phyloP scores from a whole-genome alignment of 2,888 invertebrate species.

The Dugesia japonica region DNA sequence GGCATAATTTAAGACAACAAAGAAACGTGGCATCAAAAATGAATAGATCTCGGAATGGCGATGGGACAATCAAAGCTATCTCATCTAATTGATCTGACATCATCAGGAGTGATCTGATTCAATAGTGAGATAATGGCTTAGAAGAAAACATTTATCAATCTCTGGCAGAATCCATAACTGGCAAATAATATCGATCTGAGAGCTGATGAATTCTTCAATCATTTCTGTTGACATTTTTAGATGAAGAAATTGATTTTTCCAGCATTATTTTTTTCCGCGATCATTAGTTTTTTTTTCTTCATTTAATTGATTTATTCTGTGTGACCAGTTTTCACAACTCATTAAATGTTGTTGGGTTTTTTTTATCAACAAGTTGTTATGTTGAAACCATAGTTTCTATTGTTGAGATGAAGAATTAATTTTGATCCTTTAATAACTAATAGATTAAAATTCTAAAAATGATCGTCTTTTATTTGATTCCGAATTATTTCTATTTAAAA shows the following conservation, averaged over 20 bases:
- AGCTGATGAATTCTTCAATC: conserved; percentile 14
- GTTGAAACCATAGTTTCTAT: too few relatives aligned
- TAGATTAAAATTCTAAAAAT: too few relatives aligned
- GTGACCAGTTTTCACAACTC: too few relatives aligned
- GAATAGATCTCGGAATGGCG: conserved; percentile 11
- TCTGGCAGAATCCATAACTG: conserved; percentile 8
- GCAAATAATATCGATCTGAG: conserved; percentile 17
- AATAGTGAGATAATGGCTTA: conserved; percentile 13
- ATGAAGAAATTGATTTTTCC: conserved; percentile 1
- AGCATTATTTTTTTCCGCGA: neutral
- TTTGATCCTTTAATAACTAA: too few relatives aligned
- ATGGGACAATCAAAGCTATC: conserved; percentile 20
- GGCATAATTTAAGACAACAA: conserved; percentile 9
- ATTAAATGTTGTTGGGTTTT: too few relatives aligned
- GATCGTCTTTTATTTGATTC: too few relatives aligned
- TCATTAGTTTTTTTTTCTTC: neutral
- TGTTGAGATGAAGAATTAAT: too few relatives aligned
- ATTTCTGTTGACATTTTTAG: neutral
- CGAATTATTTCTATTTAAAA: too few relatives aligned
- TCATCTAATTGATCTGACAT: conserved; percentile 20
- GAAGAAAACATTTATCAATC: conserved; percentile 20
- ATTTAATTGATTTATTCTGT: too few relatives aligned
- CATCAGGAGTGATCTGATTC: conserved; percentile 14
- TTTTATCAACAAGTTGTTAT: too few relatives aligned
- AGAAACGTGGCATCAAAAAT: conserved; percentile 20